Conservation (phyloP, 23 tunicate species). For the Oikopleura dioica region DNA sequence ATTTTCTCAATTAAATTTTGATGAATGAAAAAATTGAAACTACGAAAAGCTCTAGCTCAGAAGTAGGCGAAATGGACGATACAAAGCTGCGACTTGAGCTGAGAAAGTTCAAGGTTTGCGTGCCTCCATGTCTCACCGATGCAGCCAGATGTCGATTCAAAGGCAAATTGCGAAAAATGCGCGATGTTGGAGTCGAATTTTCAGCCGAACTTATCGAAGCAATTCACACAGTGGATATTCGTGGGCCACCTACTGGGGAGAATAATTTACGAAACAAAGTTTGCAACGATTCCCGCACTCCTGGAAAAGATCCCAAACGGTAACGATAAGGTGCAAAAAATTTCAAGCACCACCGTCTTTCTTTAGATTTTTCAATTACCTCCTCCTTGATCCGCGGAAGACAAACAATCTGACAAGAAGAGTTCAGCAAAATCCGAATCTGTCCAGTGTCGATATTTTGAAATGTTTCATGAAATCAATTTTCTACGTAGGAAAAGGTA, state of each 20-base stretch:
- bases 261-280: no score
- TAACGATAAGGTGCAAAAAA: no score
- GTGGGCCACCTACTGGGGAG: no score
- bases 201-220: background rate
- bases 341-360: no score
- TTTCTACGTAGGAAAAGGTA: slow-evolving; percentile 12
- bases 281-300: no score
- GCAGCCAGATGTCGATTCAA: background rate
- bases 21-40: no score
- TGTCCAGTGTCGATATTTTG: background rate
- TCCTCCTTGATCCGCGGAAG: background rate
- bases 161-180: background rate
- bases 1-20: no score
- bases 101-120: background rate
- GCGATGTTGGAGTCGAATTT: background rate
- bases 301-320: no score
- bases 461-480: background rate
- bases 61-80: background rate
- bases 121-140: background rate
- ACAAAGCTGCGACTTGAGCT: background rate
- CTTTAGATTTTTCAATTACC: slow-evolving; percentile 2
- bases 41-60: no score
- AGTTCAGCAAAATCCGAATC: background rate
- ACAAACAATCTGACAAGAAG: background rate
- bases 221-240: no score